phyloP scores from a whole-genome alignment of 2,113 vertebrate genomes.

The Tichodroma muraria region DNA sequence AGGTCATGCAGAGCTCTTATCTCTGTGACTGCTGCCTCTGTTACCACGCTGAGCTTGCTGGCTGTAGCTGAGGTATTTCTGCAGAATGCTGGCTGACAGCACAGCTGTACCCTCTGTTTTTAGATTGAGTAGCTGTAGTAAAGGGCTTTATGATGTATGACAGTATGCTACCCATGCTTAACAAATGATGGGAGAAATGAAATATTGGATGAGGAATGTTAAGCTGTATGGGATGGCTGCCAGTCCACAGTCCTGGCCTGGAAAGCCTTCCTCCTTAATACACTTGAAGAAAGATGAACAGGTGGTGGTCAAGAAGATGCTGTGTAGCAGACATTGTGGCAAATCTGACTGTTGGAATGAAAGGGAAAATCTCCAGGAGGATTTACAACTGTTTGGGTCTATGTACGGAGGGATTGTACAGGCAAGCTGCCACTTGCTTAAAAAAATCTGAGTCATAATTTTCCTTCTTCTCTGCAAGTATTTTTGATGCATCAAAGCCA shows the following conservation, averaged over 20 bases:
- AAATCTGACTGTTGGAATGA: neutral
- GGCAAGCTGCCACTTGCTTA: neutral
- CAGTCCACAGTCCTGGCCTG: neutral
- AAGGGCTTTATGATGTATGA: neutral
- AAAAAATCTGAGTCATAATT: neutral
- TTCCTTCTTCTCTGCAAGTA: neutral
- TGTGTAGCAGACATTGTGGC: neutral
- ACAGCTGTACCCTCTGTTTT: slow-evolving; percentile 37
- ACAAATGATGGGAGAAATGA: neutral
- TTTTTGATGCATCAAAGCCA: neutral
- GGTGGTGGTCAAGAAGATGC: neutral
- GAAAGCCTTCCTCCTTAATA: neutral
- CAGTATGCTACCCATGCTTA: neutral
- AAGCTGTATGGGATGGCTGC: neutral
- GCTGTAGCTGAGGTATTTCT: neutral
- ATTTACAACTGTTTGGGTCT: neutral
- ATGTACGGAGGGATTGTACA: neutral
- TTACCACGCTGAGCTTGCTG: neutral
- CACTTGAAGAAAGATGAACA: slow-evolving; percentile 2
- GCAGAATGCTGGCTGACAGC: neutral
- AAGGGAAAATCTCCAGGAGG: neutral
- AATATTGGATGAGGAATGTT: slow-evolving; percentile 11
- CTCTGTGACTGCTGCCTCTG: neutral
- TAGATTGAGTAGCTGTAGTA: neutral
- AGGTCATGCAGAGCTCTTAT: neutral